phyloP scores from a whole-genome alignment of 2,888 invertebrate genomes.

The Amiota communis region DNA sequence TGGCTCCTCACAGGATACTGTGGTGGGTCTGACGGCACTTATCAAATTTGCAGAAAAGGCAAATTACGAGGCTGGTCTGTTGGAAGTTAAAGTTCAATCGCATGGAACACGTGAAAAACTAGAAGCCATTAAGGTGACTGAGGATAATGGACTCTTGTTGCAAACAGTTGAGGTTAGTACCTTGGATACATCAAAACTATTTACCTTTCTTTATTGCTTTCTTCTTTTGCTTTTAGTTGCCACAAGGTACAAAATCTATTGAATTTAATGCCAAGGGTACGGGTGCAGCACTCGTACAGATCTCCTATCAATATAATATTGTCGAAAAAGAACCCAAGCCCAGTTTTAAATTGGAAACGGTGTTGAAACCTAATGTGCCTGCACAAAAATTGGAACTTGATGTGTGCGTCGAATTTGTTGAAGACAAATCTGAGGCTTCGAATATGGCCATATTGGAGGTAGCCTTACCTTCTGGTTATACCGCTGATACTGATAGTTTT shows the following conservation, averaged over 20 bases:
- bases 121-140: constrained; percentile 78
- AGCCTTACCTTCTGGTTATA: constrained; percentile 90
- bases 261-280: constrained; percentile 85
- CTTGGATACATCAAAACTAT: neutral
- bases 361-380: constrained; percentile 84
- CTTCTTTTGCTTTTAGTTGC: constrained; percentile 51
- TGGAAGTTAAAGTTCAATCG: constrained; percentile 76
- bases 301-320: constrained; percentile 86
- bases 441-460: constrained; percentile 96
- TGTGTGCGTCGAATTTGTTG: constrained; percentile 82
- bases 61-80: constrained; percentile 74
- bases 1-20: constrained; percentile 84
- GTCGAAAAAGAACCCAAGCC: constrained; percentile 92
- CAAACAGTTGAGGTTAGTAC: constrained; percentile 81
- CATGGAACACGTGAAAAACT: constrained; percentile 69
- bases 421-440: constrained; percentile 75
- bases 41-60: constrained; percentile 75
- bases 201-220: neutral
- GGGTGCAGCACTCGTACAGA: constrained; percentile 85
- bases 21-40: constrained; percentile 81
- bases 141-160: constrained; percentile 85
- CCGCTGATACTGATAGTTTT: constrained; percentile 84
- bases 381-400: constrained; percentile 86
- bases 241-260: constrained; percentile 76
- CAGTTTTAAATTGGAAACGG: constrained; percentile 87